A percentile compares a stretch with the other conserved stretches of the same genome.
Conservation (phyloP, 2,797 vertebrate genomes). For the Alcedo atthis region DNA sequence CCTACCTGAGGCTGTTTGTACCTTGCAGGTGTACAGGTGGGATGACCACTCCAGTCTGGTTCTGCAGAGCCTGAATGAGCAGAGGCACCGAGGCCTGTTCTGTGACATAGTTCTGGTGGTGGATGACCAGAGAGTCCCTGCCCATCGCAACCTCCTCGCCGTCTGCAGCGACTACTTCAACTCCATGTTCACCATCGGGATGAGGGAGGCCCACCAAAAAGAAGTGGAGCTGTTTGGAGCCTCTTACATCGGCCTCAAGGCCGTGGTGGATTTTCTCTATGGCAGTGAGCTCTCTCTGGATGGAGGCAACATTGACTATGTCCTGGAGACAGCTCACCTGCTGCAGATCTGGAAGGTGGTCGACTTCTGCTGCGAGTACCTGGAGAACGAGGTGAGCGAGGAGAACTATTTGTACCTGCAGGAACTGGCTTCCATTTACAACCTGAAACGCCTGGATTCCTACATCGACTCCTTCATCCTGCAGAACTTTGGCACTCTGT, state of each 20-base stretch:
- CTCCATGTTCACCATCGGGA: slow-evolving; percentile 95
- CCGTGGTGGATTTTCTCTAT: slow-evolving; percentile 93
- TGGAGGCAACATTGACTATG: slow-evolving; percentile 87
- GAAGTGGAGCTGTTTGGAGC: slow-evolving; percentile 92
- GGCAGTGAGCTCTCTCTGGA: slow-evolving; percentile 89
- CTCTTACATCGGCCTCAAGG: slow-evolving; percentile 88
- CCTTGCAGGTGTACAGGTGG: slow-evolving; percentile 85
- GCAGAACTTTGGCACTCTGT: slow-evolving; percentile 85
- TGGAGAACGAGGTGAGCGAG: slow-evolving; percentile 91
- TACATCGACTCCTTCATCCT: slow-evolving; percentile 91
- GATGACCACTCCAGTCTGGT: slow-evolving; percentile 82
- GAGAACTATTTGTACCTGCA: slow-evolving; percentile 95
- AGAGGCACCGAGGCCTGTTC: slow-evolving; percentile 86
- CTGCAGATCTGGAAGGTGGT: slow-evolving; percentile 93
- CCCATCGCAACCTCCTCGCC: slow-evolving; percentile 90
- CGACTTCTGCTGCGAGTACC: slow-evolving; percentile 95
- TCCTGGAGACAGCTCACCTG: slow-evolving; percentile 92
- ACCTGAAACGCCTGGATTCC: slow-evolving; percentile 87
- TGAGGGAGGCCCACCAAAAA: slow-evolving; percentile 91
- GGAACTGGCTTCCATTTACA: slow-evolving; percentile 91
- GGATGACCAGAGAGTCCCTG: slow-evolving; percentile 83
- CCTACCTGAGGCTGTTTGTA: no score
- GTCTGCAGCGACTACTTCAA: slow-evolving; percentile 95
- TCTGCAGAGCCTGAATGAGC: slow-evolving; percentile 89
- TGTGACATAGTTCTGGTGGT: slow-evolving; percentile 92